Conservation (phyloP, 2,113 vertebrate species). For the Solea solea region DNA sequence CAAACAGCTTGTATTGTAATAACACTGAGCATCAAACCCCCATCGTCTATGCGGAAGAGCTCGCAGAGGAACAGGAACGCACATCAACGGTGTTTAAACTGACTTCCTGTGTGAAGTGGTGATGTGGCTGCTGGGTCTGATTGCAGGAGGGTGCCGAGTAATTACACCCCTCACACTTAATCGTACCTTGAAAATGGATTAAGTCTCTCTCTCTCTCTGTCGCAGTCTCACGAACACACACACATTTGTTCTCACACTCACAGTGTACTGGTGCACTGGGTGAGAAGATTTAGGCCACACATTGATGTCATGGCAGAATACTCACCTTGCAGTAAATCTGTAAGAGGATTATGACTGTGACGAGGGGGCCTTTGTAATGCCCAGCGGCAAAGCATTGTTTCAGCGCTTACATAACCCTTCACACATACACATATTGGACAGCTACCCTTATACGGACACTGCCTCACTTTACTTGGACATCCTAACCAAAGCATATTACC, state of each 20-base stretch:
- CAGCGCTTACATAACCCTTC: conserved; percentile 8
- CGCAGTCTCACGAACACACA: not conserved
- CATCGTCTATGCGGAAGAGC: not conserved
- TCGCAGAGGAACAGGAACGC: conserved; percentile 2
- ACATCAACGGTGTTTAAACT: not conserved
- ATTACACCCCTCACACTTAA: conserved; percentile 44
- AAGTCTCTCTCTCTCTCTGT: conserved; percentile 10
- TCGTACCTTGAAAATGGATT: conserved; percentile 48
- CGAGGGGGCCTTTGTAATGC: conserved; percentile 10
- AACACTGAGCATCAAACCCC: not conserved
- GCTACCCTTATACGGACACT: too few species aligned
- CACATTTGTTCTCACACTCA: conserved; percentile 18
- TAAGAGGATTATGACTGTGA: conserved; percentile 66
- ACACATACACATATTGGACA: too few species aligned
- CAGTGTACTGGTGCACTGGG: conserved; percentile 5
- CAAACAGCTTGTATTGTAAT: too few species aligned
- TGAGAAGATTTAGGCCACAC: conserved; percentile 43
- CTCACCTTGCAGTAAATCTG: conserved; percentile 59
- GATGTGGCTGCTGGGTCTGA: conserved; percentile 8
- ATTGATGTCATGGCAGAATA: conserved; percentile 60
- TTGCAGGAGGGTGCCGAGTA: conserved; percentile 17
- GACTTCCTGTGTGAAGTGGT: conserved; percentile 21
- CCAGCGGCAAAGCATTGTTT: conserved; percentile 5
- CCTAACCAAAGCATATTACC: too few species aligned
- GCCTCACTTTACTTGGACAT: too few species aligned